A percentile compares a stretch with the other conserved stretches of the same genome.
These are phyloP conservation scores for Corvus moneduloides DNA, from an alignment of 2,113 vertebrate species.

Conservation along the genomic window DNA sequence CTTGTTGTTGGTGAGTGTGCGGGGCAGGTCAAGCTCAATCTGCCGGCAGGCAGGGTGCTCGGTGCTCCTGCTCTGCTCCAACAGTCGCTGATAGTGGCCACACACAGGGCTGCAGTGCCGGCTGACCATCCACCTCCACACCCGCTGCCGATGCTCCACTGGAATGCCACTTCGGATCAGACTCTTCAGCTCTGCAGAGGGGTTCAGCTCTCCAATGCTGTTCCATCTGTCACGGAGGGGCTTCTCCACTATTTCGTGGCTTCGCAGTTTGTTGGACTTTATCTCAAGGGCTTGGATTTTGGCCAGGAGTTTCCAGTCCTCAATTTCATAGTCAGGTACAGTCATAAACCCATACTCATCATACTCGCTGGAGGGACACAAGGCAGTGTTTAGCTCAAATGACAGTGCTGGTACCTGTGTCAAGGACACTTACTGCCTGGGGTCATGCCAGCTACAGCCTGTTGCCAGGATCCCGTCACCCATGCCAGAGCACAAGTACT, in stretches of 20 bases:
- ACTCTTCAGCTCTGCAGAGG: conserved; percentile 79
- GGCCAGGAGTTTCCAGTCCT: conserved; percentile 88
- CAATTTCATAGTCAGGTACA: conserved; percentile 87
- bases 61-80: conserved; percentile 71
- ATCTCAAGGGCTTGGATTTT: conserved; percentile 93
- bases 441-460: not conserved
- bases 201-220: conserved; percentile 73
- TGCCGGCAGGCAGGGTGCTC: conserved; percentile 85
- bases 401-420: not conserved
- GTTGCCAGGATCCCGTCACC: not conserved
- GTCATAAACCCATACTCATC: conserved; percentile 93
- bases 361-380: conserved; percentile 75
- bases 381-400: not conserved
- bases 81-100: conserved; percentile 78
- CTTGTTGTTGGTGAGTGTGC: conserved; percentile 90
- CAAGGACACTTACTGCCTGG: not conserved
- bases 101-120: conserved; percentile 56
- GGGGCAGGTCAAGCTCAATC: conserved; percentile 92
- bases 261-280: conserved; percentile 83
- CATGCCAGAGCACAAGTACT: not conserved
- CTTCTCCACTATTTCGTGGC: conserved; percentile 76
- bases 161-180: conserved; percentile 86
- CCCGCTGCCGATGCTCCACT: conserved; percentile 75
- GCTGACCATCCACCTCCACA: conserved; percentile 87
- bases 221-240: conserved; percentile 83